Conservation (phyloP, 2,797 vertebrate species). For the Macropus fuliginosus region DNA sequence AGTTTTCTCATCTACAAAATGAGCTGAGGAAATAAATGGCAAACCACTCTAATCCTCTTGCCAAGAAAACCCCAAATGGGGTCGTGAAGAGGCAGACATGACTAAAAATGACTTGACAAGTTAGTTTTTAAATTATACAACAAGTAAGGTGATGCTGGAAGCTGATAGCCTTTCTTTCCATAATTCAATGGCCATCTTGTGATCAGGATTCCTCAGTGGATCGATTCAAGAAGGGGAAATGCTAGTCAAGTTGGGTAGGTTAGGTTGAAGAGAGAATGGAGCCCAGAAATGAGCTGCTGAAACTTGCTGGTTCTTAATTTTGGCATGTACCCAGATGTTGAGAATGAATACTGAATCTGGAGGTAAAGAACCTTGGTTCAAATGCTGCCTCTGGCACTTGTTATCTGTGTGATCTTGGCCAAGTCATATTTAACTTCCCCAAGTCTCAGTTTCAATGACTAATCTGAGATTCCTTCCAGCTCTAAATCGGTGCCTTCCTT, state of each 20-base stretch:
- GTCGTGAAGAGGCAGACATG: too few relatives aligned
- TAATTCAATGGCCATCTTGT: background rate
- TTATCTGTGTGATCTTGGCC: background rate
- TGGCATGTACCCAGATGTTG: background rate
- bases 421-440: background rate
- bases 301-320: background rate
- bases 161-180: background rate
- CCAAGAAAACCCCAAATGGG: background rate
- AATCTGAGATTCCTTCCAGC: background rate
- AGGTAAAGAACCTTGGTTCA: background rate
- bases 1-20: too few relatives aligned
- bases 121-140: background rate
- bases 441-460: background rate
- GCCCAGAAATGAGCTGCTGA: background rate
- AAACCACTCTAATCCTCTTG: background rate
- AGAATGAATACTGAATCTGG: background rate
- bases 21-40: too few relatives aligned
- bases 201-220: background rate
- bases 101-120: background rate
- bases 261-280: background rate
- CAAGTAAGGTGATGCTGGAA: background rate
- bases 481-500: background rate
- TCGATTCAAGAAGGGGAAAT: background rate
- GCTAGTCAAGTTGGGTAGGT: too few relatives aligned
- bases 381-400: background rate